Percentiles rank a stretch among this genome's conserved stretches.
phyloP scores from a whole-genome alignment of 2,113 vertebrate genomes.

The Hemiscyllium ocellatum region DNA sequence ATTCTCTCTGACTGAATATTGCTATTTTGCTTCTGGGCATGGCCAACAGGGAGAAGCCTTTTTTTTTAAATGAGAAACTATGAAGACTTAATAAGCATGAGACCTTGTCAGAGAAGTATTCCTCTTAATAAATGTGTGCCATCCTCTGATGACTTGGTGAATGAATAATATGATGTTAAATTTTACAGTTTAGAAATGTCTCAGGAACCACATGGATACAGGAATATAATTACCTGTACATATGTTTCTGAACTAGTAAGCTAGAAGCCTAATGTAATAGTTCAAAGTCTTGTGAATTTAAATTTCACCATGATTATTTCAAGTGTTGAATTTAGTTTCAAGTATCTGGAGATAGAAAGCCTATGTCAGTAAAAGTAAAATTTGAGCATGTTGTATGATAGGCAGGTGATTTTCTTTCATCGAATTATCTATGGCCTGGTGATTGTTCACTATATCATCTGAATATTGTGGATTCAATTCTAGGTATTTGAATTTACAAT shows the following conservation, averaged over 20 bases:
- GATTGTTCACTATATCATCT: not conserved
- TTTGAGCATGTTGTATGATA: not conserved
- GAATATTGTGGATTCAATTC: not conserved
- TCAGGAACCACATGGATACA: not conserved
- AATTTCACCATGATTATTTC: not conserved
- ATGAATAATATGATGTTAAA: not conserved
- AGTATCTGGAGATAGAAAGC: not conserved
- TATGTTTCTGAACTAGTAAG: not conserved
- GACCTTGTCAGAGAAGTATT: not conserved
- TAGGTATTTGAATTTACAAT: not conserved
- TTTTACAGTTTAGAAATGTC: not conserved
- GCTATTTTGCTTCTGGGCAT: slow-evolving; percentile 41
- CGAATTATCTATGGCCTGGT: not conserved
- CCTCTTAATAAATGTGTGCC: not conserved
- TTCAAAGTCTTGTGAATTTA: not conserved
- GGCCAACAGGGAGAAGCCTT: not conserved
- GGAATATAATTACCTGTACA: not conserved
- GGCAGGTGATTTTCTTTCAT: not conserved
- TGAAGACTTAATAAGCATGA: not conserved
- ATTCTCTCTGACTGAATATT: slow-evolving; percentile 52
- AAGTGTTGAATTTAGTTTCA: not conserved
- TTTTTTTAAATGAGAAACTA: not conserved
- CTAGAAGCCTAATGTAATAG: not conserved
- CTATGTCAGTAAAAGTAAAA: not conserved
- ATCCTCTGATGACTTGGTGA: not conserved